A percentile compares a stretch with the other conserved stretches of the same genome.
These are phyloP conservation scores for Platichthys flesus DNA, from an alignment of 2,113 vertebrate genomes.

Conservation along the genomic window DNA sequence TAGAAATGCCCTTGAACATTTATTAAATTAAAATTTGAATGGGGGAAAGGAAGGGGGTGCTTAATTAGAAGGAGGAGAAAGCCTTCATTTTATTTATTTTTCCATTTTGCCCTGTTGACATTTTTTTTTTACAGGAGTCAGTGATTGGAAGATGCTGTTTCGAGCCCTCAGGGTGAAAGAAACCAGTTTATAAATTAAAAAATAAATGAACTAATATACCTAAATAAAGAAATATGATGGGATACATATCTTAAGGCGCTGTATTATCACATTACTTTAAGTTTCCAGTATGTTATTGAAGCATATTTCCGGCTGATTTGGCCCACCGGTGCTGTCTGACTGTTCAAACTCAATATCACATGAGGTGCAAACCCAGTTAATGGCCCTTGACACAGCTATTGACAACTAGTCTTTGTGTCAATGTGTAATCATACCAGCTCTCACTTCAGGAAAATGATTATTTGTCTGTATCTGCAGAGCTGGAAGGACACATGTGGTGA, in stretches of 20 bases:
- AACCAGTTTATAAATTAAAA: not conserved
- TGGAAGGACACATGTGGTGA: constrained; percentile 70
- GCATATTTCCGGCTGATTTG: not conserved
- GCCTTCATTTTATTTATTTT: constrained; percentile 14
- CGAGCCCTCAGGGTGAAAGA: not conserved
- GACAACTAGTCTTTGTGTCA: constrained; percentile 62
- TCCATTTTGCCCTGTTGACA: not conserved
- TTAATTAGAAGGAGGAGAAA: constrained; percentile 21
- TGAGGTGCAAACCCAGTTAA: constrained; percentile 50
- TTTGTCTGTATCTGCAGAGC: constrained; percentile 54
- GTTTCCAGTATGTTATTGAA: not conserved
- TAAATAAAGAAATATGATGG: not conserved
- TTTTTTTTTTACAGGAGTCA: not conserved
- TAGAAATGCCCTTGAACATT: constrained; percentile 38
- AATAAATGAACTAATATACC: not conserved
- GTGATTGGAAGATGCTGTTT: not conserved
- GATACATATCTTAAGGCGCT: not conserved
- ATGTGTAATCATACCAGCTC: constrained; percentile 56
- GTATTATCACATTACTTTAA: not conserved
- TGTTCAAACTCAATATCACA: constrained; percentile 23
- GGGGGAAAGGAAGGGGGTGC: not conserved
- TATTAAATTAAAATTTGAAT: constrained; percentile 34
- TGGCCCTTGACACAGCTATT: constrained; percentile 63
- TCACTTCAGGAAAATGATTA: constrained; percentile 59
- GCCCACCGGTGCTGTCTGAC: not conserved